These are phyloP conservation scores for Batillaria attramentaria DNA, from an alignment of 1,140 invertebrate species.

Conservation along the genomic window DNA sequence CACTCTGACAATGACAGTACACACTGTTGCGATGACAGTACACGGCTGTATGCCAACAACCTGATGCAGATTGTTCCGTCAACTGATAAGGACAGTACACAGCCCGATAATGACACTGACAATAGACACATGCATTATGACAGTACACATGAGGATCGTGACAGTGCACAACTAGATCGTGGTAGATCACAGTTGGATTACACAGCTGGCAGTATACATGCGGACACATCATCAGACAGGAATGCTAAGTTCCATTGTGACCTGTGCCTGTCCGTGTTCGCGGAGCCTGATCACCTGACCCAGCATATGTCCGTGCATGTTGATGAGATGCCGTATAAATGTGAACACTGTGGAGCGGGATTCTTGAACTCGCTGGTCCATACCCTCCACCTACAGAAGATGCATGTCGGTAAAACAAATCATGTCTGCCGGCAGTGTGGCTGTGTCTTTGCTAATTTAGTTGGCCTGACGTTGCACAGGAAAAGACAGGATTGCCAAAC, in stretches of 20 bases:
- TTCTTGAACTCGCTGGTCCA: not conserved
- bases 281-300: slow-evolving; percentile 31
- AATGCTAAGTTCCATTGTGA: slow-evolving; percentile 30
- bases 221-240: no score
- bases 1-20: no score
- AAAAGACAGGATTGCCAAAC: not conserved
- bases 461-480: not conserved
- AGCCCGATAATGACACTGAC: no score
- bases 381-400: not conserved
- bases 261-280: slow-evolving; percentile 31
- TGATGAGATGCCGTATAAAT: slow-evolving; percentile 27
- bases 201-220: no score
- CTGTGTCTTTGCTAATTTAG: not conserved
- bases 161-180: no score
- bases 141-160: no score
- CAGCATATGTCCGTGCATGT: slow-evolving; percentile 36
- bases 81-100: no score
- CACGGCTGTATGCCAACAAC: no score
- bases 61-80: no score
- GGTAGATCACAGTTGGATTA: no score
- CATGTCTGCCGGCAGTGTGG: not conserved
- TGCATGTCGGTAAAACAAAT: not conserved
- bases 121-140: no score
- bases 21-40: no score
- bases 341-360: not conserved